Percentiles rank a stretch among this genome's conserved stretches.
Conservation (phyloP, 53 echinoderm and acorn worm genomes). For the Temnopleurus reevesii region DNA sequence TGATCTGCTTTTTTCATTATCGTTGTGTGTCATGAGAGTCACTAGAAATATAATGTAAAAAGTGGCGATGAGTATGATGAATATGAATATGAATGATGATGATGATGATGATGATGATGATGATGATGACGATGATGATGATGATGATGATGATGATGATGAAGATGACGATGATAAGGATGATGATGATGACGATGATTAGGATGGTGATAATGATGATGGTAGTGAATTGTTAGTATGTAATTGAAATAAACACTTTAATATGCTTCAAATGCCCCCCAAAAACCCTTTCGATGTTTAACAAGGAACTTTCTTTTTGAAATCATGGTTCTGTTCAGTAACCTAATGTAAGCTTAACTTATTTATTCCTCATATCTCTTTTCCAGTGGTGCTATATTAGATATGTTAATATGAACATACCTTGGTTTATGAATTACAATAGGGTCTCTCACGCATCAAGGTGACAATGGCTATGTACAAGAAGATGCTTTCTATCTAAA, state of each 20-base stretch:
- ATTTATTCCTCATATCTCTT: background rate
- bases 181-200: background rate
- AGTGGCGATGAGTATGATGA: background rate
- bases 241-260: too few species aligned
- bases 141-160: background rate
- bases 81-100: slow-evolving; percentile 16
- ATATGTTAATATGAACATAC: slow-evolving; percentile 78
- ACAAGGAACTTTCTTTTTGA: too few species aligned
- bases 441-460: slow-evolving; percentile 74
- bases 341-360: background rate
- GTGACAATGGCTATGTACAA: too few species aligned
- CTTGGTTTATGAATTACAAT: slow-evolving; percentile 82
- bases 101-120: slow-evolving; percentile 30
- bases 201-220: background rate
- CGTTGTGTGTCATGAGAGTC: too few species aligned
- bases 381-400: slow-evolving; percentile 88
- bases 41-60: too few species aligned
- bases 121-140: slow-evolving; percentile 50
- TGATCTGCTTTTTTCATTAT: too few species aligned
- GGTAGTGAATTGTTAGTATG: too few species aligned
- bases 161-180: background rate
- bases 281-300: too few species aligned
- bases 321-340: too few species aligned
- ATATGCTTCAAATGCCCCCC: too few species aligned
- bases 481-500: too few species aligned